phyloP scores from a whole-genome alignment of 2,888 invertebrate genomes.

The Lathronympha strigana region DNA sequence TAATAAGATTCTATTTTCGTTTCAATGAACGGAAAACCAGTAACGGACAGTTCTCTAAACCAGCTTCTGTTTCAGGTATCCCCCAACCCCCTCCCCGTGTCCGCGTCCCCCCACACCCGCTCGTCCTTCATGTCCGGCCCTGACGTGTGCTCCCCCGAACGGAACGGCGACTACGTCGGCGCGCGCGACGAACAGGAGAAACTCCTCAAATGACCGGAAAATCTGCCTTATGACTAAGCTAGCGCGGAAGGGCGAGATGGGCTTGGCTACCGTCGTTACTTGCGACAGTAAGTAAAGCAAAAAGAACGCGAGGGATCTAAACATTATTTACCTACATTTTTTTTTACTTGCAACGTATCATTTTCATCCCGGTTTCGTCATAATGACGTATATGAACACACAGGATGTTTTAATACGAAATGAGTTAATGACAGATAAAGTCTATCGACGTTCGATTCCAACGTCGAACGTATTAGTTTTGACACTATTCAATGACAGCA shows the following conservation, averaged over 20 bases:
- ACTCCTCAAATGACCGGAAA: slow-evolving; percentile 58
- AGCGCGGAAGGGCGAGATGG: slow-evolving; percentile 5
- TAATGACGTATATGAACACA: no score
- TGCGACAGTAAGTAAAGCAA: neutral
- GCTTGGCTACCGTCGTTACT: slow-evolving; percentile 11
- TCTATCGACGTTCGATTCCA: no score
- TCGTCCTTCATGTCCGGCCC: slow-evolving; percentile 59
- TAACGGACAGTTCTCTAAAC: neutral
- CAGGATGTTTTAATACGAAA: no score
- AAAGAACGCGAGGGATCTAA: neutral
- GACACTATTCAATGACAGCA: no score
- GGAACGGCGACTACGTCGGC: slow-evolving; percentile 61
- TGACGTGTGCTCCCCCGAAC: slow-evolving; percentile 53
- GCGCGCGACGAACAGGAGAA: slow-evolving; percentile 70
- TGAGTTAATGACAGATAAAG: no score
- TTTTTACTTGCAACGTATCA: no score
- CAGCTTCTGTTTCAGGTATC: slow-evolving; percentile 62
- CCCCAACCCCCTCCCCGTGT: slow-evolving; percentile 67
- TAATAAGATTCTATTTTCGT: no score
- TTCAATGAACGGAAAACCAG: no score
- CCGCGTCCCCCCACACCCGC: slow-evolving; percentile 65
- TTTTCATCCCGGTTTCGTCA: no score
- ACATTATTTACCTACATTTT: no score
- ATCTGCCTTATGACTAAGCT: slow-evolving; percentile 24
- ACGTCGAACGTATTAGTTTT: no score